Conservation (phyloP, 2,113 vertebrate species). For the Pygoscelis antarcticus region DNA sequence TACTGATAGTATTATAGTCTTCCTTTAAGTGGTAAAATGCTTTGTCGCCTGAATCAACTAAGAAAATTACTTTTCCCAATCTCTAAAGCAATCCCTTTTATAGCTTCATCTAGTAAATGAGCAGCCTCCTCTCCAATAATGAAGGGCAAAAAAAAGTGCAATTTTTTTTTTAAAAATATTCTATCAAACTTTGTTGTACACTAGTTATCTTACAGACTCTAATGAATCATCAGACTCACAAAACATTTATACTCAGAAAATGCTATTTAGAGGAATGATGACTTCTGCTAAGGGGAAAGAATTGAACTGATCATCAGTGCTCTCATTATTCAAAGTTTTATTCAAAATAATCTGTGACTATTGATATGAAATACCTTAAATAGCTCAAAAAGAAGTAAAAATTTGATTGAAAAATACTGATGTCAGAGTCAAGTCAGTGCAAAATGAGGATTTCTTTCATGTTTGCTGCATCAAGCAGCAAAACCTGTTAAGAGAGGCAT, state of each 20-base stretch:
- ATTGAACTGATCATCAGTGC: background rate
- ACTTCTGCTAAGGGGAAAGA: background rate
- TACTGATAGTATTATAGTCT: background rate
- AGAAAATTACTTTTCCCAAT: constrained; percentile 40
- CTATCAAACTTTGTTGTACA: background rate
- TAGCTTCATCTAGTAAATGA: constrained; percentile 18
- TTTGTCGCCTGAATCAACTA: constrained; percentile 9
- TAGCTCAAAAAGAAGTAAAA: background rate
- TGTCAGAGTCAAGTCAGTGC: background rate
- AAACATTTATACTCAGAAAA: background rate
- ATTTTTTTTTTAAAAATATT: background rate
- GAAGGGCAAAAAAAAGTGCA: background rate
- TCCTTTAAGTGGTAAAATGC: background rate
- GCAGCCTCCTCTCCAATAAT: background rate
- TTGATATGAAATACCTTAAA: background rate
- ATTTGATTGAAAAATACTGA: background rate
- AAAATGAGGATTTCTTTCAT: background rate
- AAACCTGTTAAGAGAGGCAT: background rate
- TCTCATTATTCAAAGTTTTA: background rate
- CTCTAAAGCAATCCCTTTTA: constrained; percentile 8
- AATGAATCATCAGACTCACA: background rate
- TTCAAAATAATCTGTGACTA: background rate
- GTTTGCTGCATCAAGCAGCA: background rate
- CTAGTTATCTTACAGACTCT: background rate
- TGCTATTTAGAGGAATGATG: constrained; percentile 25